Conservation (phyloP, 2,888 invertebrate genomes). For the Leptinotarsa tumamoca region DNA sequence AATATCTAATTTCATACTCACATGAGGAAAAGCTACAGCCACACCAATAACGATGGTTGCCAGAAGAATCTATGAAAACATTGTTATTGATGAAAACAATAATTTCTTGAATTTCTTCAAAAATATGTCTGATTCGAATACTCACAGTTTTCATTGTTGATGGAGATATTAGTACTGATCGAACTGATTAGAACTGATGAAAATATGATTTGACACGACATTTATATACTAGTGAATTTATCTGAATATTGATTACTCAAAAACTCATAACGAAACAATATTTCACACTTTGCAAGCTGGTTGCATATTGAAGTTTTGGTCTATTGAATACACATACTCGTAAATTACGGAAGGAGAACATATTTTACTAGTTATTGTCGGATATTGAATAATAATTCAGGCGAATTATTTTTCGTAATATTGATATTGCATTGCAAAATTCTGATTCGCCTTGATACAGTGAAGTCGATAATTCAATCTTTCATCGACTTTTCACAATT, state of each 20-base stretch:
- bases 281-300: neutral
- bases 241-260: neutral
- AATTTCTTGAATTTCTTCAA: neutral
- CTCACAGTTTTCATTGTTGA: constrained; percentile 1
- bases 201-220: neutral
- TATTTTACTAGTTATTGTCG: neutral
- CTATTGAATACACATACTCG: neutral
- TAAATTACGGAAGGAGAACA: neutral
- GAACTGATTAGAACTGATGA: neutral
- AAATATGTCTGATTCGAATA: neutral
- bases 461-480: neutral
- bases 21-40: constrained; percentile 1
- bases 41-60: neutral
- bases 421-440: neutral
- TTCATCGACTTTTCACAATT: no score
- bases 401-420: neutral
- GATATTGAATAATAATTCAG: neutral
- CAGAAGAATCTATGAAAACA: neutral
- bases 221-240: neutral
- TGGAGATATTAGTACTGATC: neutral
- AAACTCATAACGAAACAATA: neutral
- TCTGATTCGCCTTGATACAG: no score
- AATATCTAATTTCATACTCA: neutral
- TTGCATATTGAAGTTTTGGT: constrained; percentile 3
- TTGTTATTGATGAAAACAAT: neutral